Evolutionary conservation across 2,797 vertebrate genomes (phyloP).

Genomic region (Chrysocyon brachyurus): DNA sequence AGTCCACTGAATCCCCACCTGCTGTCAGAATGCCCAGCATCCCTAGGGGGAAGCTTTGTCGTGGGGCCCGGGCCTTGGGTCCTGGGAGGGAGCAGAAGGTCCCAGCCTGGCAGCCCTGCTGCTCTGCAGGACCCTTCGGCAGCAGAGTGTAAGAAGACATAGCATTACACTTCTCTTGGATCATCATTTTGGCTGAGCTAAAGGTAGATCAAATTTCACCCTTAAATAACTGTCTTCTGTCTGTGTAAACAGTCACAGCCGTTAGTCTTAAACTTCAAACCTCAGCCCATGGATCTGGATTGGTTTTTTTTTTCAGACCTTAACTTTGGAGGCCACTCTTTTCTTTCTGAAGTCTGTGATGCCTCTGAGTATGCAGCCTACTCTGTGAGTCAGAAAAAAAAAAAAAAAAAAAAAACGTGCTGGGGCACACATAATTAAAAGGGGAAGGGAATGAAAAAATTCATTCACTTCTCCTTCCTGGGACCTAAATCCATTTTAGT

Average conservation of each 20-base stretch:
- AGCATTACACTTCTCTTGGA: background rate
- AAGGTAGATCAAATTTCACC: constrained; percentile 73
- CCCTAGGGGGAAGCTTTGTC: background rate
- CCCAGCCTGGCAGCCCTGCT: background rate
- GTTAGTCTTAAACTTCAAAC: constrained; percentile 55
- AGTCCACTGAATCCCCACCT: background rate
- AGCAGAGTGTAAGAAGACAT: constrained; percentile 48
- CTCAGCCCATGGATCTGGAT: constrained; percentile 6
- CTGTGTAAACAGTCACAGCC: constrained; percentile 67
- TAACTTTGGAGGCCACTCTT: background rate
- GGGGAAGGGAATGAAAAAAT: background rate
- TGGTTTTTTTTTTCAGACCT: constrained; percentile 16
- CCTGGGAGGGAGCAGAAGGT: background rate
- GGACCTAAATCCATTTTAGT: constrained; percentile 46
- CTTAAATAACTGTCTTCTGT: constrained; percentile 74
- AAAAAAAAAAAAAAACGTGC: background rate
- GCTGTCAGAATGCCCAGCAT: background rate
- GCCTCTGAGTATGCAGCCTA: background rate
- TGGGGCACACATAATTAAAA: background rate
- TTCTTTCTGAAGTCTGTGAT: background rate
- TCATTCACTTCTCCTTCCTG: constrained; percentile 23
- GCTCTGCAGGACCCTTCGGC: background rate
- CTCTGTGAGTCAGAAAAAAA: background rate
- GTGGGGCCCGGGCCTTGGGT: background rate
- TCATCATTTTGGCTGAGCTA: constrained; percentile 52